Evolutionary conservation across 37 sponge, comb jelly and placozoan species (phyloP), one percentile per base, ranked within the genome.

Genomic region (Bolinopsis microptera): DNA sequence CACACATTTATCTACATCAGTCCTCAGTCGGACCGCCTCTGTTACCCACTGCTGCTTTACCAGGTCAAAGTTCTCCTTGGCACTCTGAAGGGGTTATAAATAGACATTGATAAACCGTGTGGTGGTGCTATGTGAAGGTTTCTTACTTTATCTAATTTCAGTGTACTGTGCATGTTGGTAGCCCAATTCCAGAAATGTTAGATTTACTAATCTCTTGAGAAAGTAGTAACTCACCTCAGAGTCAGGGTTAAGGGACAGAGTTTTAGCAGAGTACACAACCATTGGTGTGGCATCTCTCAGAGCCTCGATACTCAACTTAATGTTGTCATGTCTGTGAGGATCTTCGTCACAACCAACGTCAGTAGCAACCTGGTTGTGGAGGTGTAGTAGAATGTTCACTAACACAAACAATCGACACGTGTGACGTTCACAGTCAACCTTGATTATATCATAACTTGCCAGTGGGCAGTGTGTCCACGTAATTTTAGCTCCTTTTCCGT

Each of bases 241-340:
- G 18, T 39, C 61, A 1, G 90, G 36, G 61, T 86, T 86, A 24
- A 86, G 90, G 16, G 90, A 86, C 61, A 86, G 48, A 33, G 90
- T 86, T 23, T 86, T 86, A 9, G 30, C 90, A 23, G 61, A 41
- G 90, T 86, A 86, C 25, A 86, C 90, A 26, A 86, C 90, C 27
- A 86, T 35, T 22, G 90, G 90, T 1, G 90, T 86, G 36, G 90
- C 90, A 86, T 86, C 90, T 86, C 90, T 86, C 30, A 86, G 61
- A 38, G 90, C 40, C 61, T 86, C 90, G 61, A 86, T 86, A 86
- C 61, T 41, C 61, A 86, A 27, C 61, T 86, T 86, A 0, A 86
- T 39, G 26, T 86, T 86, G 40, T 86, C 90, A 40, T 86, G 90
- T 41, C 90, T 2, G 2, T 86, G 40, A 39, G 90, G 90, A 30